Conservation (phyloP, 2,113 vertebrate species). For the Phrynocephalus versicolor region DNA sequence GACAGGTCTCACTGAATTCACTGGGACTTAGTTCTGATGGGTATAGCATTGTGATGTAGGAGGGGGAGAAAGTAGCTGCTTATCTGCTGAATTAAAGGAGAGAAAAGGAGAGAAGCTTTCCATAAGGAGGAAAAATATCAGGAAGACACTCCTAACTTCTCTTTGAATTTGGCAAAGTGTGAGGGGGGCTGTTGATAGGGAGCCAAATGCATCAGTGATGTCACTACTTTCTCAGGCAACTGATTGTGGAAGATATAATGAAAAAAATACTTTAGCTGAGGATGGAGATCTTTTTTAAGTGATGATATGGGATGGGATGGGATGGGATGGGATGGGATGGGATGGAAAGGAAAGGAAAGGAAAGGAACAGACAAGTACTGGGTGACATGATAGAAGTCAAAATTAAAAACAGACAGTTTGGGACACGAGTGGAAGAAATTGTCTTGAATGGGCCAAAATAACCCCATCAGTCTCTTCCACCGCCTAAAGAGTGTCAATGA, state of each 20-base stretch:
- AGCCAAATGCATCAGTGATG: neutral
- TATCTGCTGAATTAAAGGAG: slow-evolving; percentile 18
- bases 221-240: slow-evolving; percentile 55
- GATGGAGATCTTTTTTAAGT: slow-evolving; percentile 59
- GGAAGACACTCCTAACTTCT: neutral
- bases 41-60: slow-evolving; percentile 29
- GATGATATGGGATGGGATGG: no score
- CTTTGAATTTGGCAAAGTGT: neutral
- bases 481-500: neutral
- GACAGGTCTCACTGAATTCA: neutral
- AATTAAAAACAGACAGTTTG: neutral
- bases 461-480: neutral
- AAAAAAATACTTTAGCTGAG: slow-evolving; percentile 67
- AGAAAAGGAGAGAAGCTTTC: neutral
- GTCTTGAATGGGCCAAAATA: slow-evolving; percentile 25
- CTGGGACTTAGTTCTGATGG: neutral
- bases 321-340: no score
- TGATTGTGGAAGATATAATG: slow-evolving; percentile 69
- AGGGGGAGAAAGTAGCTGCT: slow-evolving; percentile 41
- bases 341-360: slow-evolving; percentile 31
- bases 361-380: neutral
- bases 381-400: neutral
- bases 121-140: neutral
- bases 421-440: neutral
- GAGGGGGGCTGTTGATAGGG: neutral